Conservation (phyloP, 2,888 invertebrate species). For the Barypeithes pellucidus region DNA sequence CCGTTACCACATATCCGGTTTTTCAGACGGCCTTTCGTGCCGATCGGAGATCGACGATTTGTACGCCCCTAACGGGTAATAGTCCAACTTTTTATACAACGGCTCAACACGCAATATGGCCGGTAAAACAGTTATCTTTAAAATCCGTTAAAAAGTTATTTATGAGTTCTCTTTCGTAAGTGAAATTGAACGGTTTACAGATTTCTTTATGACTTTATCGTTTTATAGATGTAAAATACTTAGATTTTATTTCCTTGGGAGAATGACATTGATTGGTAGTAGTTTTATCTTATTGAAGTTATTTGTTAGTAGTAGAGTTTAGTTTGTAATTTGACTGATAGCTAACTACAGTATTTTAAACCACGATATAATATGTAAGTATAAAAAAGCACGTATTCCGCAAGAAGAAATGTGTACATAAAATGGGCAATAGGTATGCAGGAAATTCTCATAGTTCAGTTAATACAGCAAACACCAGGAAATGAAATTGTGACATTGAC, state of each 20-base stretch:
- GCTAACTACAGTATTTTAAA: no score
- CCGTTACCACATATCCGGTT: constrained; percentile 13
- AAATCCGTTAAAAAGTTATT: constrained; percentile 55
- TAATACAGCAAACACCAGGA: no score
- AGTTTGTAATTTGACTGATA: no score
- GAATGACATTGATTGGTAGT: neutral
- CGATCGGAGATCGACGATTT: constrained; percentile 54
- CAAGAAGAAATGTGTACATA: no score
- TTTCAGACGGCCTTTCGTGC: constrained; percentile 42
- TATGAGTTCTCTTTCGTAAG: constrained; percentile 46
- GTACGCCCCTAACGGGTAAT: constrained; percentile 66
- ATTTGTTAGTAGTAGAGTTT: neutral
- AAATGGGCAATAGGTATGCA: no score
- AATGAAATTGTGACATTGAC: no score
- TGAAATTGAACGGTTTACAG: constrained; percentile 39
- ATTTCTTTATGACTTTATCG: constrained; percentile 23
- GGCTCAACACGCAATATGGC: constrained; percentile 56
- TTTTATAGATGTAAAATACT: neutral
- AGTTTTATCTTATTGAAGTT: constrained; percentile 1
- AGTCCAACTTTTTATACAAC: constrained; percentile 65
- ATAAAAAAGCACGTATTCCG: no score
- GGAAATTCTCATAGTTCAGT: no score
- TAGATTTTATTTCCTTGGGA: constrained; percentile 3
- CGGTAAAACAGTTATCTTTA: constrained; percentile 66
- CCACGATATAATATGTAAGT: no score